These are phyloP conservation scores for Sphaeramia orbicularis DNA, from an alignment of 2,797 vertebrate genomes.

Conservation along the genomic window DNA sequence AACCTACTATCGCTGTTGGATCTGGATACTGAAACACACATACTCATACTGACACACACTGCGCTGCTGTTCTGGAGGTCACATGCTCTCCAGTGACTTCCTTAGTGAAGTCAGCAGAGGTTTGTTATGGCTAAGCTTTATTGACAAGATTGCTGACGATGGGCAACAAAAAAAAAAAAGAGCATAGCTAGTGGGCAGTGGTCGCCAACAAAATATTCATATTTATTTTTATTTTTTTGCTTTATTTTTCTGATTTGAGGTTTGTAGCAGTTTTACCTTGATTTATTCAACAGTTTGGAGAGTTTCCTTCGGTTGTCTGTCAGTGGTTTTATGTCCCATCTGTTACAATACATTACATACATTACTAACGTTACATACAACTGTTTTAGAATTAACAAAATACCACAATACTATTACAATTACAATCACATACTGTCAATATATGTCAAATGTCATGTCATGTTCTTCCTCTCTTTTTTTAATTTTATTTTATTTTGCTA, in stretches of 20 bases:
- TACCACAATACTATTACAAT: no score
- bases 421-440: no score
- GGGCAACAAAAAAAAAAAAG: conserved; percentile 60
- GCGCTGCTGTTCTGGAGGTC: conserved; percentile 80
- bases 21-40: conserved; percentile 42
- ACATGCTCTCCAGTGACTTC: conserved; percentile 81
- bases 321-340: no score
- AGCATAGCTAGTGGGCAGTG: conserved; percentile 51
- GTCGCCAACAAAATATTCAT: conserved; percentile 19
- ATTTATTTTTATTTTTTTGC: neutral
- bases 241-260: neutral
- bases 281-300: no score
- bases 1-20: conserved; percentile 53
- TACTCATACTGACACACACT: conserved; percentile 44
- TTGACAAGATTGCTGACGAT: conserved; percentile 83
- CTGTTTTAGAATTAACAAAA: no score
- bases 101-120: conserved; percentile 76
- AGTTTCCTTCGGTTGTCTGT: no score
- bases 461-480: no score
- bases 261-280: no score
- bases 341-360: neutral
- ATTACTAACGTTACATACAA: no score
- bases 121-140: conserved; percentile 83
- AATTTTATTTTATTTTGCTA: no score
- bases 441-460: no score